Evolutionary conservation across 2,888 invertebrate genomes (phyloP).

Genomic region (Spodoptera littoralis): DNA sequence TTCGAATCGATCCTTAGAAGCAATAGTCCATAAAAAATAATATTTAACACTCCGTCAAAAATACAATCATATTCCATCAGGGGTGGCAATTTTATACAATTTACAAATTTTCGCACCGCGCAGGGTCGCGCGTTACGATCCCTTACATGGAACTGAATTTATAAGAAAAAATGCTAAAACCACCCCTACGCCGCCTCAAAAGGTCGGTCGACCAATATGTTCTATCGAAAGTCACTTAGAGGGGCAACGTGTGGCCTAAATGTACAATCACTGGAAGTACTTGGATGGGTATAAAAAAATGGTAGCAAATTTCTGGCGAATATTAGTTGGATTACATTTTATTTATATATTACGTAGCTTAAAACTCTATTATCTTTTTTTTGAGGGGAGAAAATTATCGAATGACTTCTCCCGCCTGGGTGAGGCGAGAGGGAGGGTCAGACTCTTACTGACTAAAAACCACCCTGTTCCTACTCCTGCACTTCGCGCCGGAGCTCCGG

Average conservation of each 20-base stretch:
- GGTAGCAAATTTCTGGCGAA: constrained; percentile 18
- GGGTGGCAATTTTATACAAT: constrained; percentile 54
- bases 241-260: constrained; percentile 62
- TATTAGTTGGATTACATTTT: background rate
- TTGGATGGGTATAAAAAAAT: constrained; percentile 56
- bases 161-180: constrained; percentile 82
- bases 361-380: too few relatives aligned
- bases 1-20: background rate
- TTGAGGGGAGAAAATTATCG: too few relatives aligned
- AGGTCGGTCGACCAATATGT: constrained; percentile 79
- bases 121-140: constrained; percentile 48
- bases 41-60: constrained; percentile 25
- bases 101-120: constrained; percentile 59
- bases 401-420: too few relatives aligned
- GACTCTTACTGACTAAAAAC: too few relatives aligned
- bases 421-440: too few relatives aligned
- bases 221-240: constrained; percentile 85
- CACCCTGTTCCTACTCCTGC: too few relatives aligned
- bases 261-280: constrained; percentile 64
- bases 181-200: constrained; percentile 72
- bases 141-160: constrained; percentile 66
- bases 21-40: constrained; percentile 15
- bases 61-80: constrained; percentile 46
- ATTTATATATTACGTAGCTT: too few relatives aligned
- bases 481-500: too few relatives aligned